phyloP scores from a whole-genome alignment of 2,888 invertebrate species.

The Tiliacea aurago region DNA sequence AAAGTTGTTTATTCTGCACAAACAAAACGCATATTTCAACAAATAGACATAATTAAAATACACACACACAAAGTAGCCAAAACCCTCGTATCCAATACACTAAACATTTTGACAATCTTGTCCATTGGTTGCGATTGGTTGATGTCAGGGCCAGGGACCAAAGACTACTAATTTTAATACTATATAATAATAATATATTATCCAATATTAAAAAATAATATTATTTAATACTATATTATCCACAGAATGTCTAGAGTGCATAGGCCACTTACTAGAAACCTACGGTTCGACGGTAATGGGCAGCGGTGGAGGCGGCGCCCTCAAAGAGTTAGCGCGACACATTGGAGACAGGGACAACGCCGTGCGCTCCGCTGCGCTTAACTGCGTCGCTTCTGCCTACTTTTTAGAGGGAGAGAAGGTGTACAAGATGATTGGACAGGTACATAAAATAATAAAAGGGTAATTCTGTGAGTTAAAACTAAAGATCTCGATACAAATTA shows the following conservation, averaged over 20 bases:
- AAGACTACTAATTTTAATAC: no score
- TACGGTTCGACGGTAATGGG: slow-evolving; percentile 96
- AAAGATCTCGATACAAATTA: no score
- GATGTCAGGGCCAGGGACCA: no score
- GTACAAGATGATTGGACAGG: slow-evolving; percentile 97
- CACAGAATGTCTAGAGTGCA: slow-evolving; percentile 97
- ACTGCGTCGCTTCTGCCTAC: slow-evolving; percentile 97
- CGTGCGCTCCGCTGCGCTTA: slow-evolving; percentile 98
- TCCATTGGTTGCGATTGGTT: no score
- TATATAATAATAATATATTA: no score
- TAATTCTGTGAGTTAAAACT: not conserved
- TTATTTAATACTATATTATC: not conserved
- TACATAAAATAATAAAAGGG: slow-evolving; percentile 73
- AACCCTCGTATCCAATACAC: no score
- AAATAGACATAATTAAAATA: no score
- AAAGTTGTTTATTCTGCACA: no score
- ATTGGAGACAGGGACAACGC: slow-evolving; percentile 99
- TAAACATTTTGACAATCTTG: no score
- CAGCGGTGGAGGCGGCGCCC: slow-evolving; percentile 94
- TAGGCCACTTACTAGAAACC: slow-evolving; percentile 95
- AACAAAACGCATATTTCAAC: no score
- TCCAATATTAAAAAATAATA: no score
- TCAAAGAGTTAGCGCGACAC: slow-evolving; percentile 97
- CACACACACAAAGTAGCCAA: no score
- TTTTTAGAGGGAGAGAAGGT: slow-evolving; percentile 97